These are phyloP conservation scores for Xyrauchen texanus DNA, from an alignment of 2,113 vertebrate species.

Conservation along the genomic window DNA sequence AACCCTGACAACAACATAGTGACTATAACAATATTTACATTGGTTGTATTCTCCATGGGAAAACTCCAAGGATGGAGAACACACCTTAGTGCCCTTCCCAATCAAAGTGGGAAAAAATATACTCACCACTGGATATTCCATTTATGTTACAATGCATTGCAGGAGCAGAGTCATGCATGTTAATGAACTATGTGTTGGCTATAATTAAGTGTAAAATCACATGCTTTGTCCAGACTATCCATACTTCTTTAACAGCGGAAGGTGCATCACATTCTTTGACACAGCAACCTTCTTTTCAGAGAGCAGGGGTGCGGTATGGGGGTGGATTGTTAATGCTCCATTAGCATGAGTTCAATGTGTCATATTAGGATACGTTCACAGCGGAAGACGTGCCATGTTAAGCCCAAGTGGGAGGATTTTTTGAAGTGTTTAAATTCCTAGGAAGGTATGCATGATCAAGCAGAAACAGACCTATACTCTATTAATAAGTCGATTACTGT, in stretches of 20 bases:
- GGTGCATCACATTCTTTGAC: conserved; percentile 1
- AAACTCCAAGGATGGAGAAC: no score
- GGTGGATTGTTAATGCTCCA: background rate
- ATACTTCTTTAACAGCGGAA: background rate
- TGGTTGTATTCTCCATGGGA: no score
- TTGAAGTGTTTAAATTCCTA: conserved; percentile 30
- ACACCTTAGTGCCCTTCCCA: no score
- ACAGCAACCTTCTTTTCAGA: conserved; percentile 8
- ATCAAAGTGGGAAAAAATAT: no score
- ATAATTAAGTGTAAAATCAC: background rate
- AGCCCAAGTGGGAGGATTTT: conserved; percentile 32
- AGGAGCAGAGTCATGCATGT: no score
- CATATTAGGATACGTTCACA: background rate
- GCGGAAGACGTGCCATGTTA: conserved; percentile 7
- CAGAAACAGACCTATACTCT: conserved; percentile 38
- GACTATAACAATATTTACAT: no score
- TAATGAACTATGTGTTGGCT: background rate
- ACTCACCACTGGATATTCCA: conserved; percentile 19
- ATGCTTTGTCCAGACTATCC: background rate
- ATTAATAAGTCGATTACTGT: conserved; percentile 26
- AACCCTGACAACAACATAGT: no score
- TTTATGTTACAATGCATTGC: no score
- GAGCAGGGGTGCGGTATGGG: background rate
- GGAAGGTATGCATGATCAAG: conserved; percentile 21
- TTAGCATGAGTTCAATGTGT: conserved; percentile 4